These are phyloP conservation scores for Cyanoramphus novaezelandiae DNA, from an alignment of 2,113 vertebrate species.

Conservation along the genomic window DNA sequence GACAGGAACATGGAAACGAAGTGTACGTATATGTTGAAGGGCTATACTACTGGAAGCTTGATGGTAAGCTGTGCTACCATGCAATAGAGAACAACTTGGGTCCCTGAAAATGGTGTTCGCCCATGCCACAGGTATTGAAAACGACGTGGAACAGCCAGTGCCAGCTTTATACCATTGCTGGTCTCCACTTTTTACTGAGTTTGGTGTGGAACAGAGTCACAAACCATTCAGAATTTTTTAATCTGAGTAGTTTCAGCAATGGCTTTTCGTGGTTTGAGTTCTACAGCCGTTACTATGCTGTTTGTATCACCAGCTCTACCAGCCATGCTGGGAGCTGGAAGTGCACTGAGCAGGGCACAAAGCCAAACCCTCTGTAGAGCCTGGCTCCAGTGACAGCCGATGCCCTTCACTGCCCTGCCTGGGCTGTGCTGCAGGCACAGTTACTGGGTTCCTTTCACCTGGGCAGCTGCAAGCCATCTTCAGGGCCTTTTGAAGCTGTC, in stretches of 20 bases:
- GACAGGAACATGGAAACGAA: background rate
- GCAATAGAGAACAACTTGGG: fast-evolving
- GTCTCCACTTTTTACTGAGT: background rate
- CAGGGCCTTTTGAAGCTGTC: background rate
- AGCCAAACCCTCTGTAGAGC: too few species aligned
- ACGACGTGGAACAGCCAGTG: fast-evolving
- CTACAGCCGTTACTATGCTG: background rate
- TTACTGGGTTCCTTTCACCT: background rate
- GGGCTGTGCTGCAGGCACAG: too few species aligned
- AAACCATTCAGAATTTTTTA: background rate
- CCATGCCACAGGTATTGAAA: background rate
- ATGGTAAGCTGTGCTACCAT: background rate
- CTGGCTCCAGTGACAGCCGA: fast-evolving
- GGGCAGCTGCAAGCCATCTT: background rate
- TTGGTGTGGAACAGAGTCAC: background rate
- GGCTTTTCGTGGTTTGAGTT: background rate
- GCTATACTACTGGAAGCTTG: background rate
- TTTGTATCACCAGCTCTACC: background rate
- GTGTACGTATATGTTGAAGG: fast-evolving
- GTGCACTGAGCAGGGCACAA: background rate
- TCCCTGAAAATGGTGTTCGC: background rate
- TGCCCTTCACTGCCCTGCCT: background rate
- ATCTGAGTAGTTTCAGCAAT: background rate
- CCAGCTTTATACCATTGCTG: background rate
- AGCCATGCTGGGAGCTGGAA: background rate